Base-by-base conservation (phyloP, 1,140 invertebrate genomes). In the Drosophila pseudoananassae region DNA sequence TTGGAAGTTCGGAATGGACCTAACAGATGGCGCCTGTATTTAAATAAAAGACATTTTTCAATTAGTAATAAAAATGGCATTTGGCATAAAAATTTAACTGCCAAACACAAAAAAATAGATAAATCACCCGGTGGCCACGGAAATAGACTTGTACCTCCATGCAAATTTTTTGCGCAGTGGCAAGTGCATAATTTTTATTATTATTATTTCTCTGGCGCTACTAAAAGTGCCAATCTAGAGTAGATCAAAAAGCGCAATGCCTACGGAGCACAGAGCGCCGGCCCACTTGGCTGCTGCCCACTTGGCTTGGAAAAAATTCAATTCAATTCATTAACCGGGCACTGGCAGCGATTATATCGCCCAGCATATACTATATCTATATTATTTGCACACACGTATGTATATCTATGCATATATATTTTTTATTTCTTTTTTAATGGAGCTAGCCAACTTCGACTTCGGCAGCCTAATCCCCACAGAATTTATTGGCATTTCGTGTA, bases 131-230 rank as follows among this genome's bases (percentile, higher is more conserved):
- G 17, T 38, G 8, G 33, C 10, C 53, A 46, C 69, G 63, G 81
- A 85, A 85, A 85, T 85, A 85, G 68, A 85, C 81, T 85, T 81
- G 76, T 84, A 85, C 57, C 63, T 85, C 81, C 87, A 87, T 87
- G 82, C 82, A 82, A 87, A 87, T 87, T 78, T 75, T 58, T 47
- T 58, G 61, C 51, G 55, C 80, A 69, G 51, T 57, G 65, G 83
- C 82, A 87, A 87, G 82, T 87, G 82, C 82, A 87, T 82, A 87
- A 76, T 78, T 81, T 87, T 74, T 87, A 85, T 87, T 80, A 82
- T 70, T 83, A 52, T 84, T 78, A 56, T 68, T 63, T 71, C 45
- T 82, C 56, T 80, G 78, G 78, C 81, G 74, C 77, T 87, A 57
- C 82, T 73, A 82, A 76, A 68, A 58, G 69, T 78, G 82, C 73